Evolutionary conservation across 1,140 invertebrate species (phyloP), one percentile per base, ranked within the genome.

Genomic region (Batillaria attramentaria): DNA sequence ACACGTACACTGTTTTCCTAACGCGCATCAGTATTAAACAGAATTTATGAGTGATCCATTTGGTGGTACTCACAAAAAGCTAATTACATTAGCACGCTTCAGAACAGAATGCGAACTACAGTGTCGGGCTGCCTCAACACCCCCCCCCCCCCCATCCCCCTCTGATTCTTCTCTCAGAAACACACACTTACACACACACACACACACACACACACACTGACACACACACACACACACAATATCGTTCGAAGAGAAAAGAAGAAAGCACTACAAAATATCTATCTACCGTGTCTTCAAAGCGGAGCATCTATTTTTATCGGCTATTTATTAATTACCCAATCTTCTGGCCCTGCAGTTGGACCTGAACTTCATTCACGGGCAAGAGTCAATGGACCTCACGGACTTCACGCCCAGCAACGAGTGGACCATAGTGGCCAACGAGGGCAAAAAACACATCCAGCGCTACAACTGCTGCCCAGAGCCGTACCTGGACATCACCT

Each of bases 401-500:
- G 87, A 91, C 73, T 92, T 89, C 79, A 86, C 90, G 20, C 50
- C 77, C 20, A 88, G 86, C 28, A 91, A 91, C 78, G 91, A 92
- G 86, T 92, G 91, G 91, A 85, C 87, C 33, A 80, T 91, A 3
- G 81, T 89, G 16, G 84, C 79, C 41, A 86, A 88, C 74, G 50
- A 74, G 37, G 89, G 85, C 16, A 69, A 77, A 4, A 84, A 85
- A 69, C 86, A 83, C 60, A 84, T 88, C 10, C 85, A 86, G 69
- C 86, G 84, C 66, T 92, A 92, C 79, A 87, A 86, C 20, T 91
- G 91, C 72, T 91, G 90, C 75, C 86, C 86, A 16, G 88, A 91
- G 70, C 88, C 89, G 5, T 92, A 86, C 80, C 86, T 87, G 3
- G 91, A 91, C 76, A 79, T 92, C 35, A 90, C 87, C 24, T 91